Evolutionary conservation across 2,888 invertebrate genomes (phyloP).

Genomic region (Drosophila testacea): DNA sequence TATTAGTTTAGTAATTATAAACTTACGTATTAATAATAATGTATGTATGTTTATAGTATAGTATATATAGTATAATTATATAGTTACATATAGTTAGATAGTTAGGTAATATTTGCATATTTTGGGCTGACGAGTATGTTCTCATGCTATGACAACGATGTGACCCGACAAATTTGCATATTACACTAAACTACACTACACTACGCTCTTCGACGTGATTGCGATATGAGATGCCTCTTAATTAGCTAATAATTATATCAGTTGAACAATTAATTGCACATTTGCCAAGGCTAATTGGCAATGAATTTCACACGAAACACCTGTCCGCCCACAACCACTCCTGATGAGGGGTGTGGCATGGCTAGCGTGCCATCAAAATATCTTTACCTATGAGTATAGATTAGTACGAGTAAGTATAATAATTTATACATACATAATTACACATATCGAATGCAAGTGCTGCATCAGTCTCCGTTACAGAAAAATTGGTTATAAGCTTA

Average conservation of each 20-base stretch:
- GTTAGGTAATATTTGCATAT: slow-evolving; percentile 36
- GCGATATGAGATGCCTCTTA: slow-evolving; percentile 49
- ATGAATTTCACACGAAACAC: slow-evolving; percentile 61
- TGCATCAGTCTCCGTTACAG: slow-evolving; percentile 70
- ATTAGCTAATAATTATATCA: slow-evolving; percentile 52
- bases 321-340: not conserved
- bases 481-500: slow-evolving; percentile 43
- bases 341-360: not conserved
- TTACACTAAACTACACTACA: not conserved
- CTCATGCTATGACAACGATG: slow-evolving; percentile 11
- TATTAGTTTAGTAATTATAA: slow-evolving; percentile 49
- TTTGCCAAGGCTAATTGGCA: slow-evolving; percentile 57
- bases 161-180: slow-evolving; percentile 19
- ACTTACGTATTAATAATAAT: slow-evolving; percentile 12
- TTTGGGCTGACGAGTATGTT: slow-evolving; percentile 13
- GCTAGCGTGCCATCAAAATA: slow-evolving; percentile 50
- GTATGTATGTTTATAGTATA: slow-evolving; percentile 8
- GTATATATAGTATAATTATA: slow-evolving; percentile 21
- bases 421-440: slow-evolving; percentile 45
- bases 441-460: slow-evolving; percentile 42
- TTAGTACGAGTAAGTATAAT: slow-evolving; percentile 16
- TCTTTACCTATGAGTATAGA: slow-evolving; percentile 8
- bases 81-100: slow-evolving; percentile 6
- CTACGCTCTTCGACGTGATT: slow-evolving; percentile 36
- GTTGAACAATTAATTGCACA: slow-evolving; percentile 65